Conservation (phyloP, 2,888 invertebrate genomes). For the Pseudoips prasinana region DNA sequence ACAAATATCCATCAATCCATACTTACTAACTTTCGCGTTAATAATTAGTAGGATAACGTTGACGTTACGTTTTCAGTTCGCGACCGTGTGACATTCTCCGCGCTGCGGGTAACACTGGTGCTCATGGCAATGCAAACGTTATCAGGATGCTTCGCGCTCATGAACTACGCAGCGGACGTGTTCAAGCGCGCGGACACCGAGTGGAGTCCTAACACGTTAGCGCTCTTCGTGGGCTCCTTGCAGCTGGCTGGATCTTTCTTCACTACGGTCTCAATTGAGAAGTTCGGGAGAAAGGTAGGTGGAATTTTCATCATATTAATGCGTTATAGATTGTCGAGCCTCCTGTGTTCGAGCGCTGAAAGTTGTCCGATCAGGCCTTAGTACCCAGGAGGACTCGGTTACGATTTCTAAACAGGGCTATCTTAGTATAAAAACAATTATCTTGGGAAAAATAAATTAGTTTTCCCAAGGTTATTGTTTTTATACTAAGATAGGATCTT, state of each 20-base stretch:
- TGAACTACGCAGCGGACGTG: slow-evolving; percentile 66
- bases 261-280: slow-evolving; percentile 60
- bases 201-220: slow-evolving; percentile 71
- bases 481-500: too few relatives aligned
- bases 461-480: too few relatives aligned
- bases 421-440: too few relatives aligned
- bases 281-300: slow-evolving; percentile 60
- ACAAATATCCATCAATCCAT: too few relatives aligned
- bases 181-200: slow-evolving; percentile 71
- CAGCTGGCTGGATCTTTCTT: slow-evolving; percentile 60
- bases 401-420: too few relatives aligned
- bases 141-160: slow-evolving; percentile 67
- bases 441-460: too few relatives aligned
- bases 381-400: too few relatives aligned
- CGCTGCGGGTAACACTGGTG: slow-evolving; percentile 53
- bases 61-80: slow-evolving; percentile 38
- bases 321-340: too few relatives aligned
- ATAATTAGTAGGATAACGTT: too few relatives aligned
- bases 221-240: slow-evolving; percentile 53
- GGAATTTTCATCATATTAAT: background rate
- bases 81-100: slow-evolving; percentile 52
- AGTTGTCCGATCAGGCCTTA: too few relatives aligned
- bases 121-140: slow-evolving; percentile 65
- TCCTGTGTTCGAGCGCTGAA: too few relatives aligned
- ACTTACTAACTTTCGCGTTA: too few relatives aligned